Evolutionary conservation across 2,888 invertebrate species (phyloP), one percentile per base, ranked within the genome.

Genomic region (Abrostola tripartita): DNA sequence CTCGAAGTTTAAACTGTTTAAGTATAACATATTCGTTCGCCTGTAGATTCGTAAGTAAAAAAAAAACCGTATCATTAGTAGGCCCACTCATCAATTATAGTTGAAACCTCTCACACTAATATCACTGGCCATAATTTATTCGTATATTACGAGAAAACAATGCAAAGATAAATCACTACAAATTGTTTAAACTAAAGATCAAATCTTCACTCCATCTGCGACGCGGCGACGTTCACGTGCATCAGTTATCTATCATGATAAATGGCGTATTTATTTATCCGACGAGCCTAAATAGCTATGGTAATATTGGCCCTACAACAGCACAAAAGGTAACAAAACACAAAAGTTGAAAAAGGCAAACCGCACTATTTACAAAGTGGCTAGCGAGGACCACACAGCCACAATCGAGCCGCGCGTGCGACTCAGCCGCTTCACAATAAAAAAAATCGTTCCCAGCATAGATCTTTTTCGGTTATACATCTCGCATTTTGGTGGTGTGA

Each of bases 281-380:
- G 92, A 91, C 91, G 92, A 93, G 90, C 92, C 91, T 94, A 94
- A 94, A 94, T 94, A 93, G 94, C 94, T 94, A 93, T 94, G 94
- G 94, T 94, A 94, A 94, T 94, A 94, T 94, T 94, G 92, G 93
- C 91, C 91, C 92, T 94, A 94, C 93, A 93, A 94, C 91, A 92
- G 93, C 93, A 94, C 94, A 94, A 94, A 94, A 94, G 94, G 94
- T 94, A 94, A 94, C 94, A 94, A 94, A 94, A 94, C 94, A 94
- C 93, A 94, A 93, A 93, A 93, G 94, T 94, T 92, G 94, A 94
- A 94, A 94, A 94, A 94, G 94, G 94, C 93, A 94, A 94, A 94
- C 94, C 94, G 94, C 94, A 93, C 93, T 94, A 94, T 94, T 94
- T 94, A 94, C 94, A 94, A 94, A 94, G 94, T 94, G 94, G 94